Evolutionary conservation across 2,888 invertebrate genomes (phyloP), one percentile per base, ranked within the genome.

Genomic region (Nomada flava): DNA sequence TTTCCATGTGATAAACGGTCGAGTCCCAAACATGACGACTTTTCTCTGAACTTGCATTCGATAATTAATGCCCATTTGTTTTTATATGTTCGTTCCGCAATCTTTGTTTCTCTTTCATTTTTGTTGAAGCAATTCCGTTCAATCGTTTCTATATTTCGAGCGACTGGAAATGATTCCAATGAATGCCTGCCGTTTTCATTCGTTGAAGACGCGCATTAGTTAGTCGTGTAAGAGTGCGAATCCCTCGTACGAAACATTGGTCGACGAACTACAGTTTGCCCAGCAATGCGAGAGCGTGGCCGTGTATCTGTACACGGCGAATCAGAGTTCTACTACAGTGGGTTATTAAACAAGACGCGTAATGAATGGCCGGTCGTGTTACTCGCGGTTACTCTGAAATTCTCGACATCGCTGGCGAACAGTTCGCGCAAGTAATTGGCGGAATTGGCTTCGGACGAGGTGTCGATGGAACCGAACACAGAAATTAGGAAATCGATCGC

Each of bases 281-380:
- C 13, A 26, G 71, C 26, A 29, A 59, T n/a, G 29, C 44, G 7
- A 44, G 53, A 53, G 53, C 2, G 29, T n/a, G n/a, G 18, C 23
- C 23, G 15, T 44, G 23, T 42, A 15, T 13, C 52, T n/a, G 52
- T 65, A 29, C n/a, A 36, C 36, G 36, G 29, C 50, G 50, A 50
- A 18, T 15, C 18, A 50, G 50, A 15, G 36, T 60, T 53, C 52
- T 60, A 47, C 68, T 53, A 73, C 64, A 29, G 7, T 47, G 52
- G 60, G 60, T 74, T 67, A 79, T 79, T 75, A 79, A 70, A 62
- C 74, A 52, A 59, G 60, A 62, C 57, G 65, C 70, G 29, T 63
- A 71, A 75, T 67, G 74, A 79, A 74, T 63, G 57, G 60, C 64
- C 26, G 62, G 36, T 63, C 47, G 63, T 63, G 67, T 69, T 26